Evolutionary conservation across 2,888 invertebrate species (phyloP).

Genomic region (Loripinus fragilis): DNA sequence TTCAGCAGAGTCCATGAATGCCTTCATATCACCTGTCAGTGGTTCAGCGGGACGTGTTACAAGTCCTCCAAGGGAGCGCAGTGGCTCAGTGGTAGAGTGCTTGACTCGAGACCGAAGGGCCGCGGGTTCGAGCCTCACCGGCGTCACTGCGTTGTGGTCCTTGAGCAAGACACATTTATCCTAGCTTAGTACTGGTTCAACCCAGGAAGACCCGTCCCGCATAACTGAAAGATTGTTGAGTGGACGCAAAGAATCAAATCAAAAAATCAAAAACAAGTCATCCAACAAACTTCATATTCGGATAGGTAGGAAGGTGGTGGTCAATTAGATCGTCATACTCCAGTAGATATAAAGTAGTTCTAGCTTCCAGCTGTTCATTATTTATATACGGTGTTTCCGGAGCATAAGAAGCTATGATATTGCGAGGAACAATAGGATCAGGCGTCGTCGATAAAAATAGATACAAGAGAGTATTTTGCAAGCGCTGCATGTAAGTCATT

Average conservation of each 20-base stretch:
- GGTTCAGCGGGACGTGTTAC: constrained; percentile 44
- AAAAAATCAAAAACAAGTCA: constrained; percentile 58
- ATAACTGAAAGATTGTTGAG: too few relatives aligned
- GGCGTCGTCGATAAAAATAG: background rate
- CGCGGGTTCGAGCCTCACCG: too few relatives aligned
- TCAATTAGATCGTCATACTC: constrained; percentile 29
- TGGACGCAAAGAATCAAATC: too few relatives aligned
- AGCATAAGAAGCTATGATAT: constrained; percentile 42
- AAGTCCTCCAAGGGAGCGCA: too few relatives aligned
- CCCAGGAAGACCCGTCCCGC: too few relatives aligned
- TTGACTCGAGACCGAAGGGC: too few relatives aligned
- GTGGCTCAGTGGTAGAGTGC: too few relatives aligned
- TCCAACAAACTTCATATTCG: constrained; percentile 57
- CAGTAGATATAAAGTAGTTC: constrained; percentile 48
- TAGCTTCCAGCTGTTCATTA: constrained; percentile 31
- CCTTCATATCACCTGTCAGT: constrained; percentile 47
- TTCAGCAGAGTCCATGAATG: constrained; percentile 51
- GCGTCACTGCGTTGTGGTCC: too few relatives aligned
- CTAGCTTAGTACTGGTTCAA: too few relatives aligned
- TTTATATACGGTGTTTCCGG: constrained; percentile 48
- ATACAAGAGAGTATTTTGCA: background rate
- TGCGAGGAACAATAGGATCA: constrained; percentile 33
- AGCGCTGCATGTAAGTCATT: background rate
- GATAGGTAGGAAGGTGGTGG: constrained; percentile 51
- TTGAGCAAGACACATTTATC: too few relatives aligned